Base-by-base conservation (phyloP, 2,888 invertebrate genomes). In the Acholoe squamosa region DNA sequence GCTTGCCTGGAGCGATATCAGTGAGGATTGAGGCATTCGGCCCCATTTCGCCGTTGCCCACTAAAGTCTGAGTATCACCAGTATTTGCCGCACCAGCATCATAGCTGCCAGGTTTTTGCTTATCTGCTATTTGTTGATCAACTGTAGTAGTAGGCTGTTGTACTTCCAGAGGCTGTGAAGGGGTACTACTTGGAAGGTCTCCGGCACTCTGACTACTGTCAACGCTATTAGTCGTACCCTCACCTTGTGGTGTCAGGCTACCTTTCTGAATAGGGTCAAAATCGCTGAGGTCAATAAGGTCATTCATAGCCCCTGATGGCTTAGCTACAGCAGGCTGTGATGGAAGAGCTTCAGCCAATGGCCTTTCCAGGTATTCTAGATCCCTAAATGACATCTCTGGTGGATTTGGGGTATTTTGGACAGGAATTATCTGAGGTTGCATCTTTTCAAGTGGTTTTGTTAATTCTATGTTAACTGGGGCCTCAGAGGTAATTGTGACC, bases 281-380 rank as follows among this genome's bases (percentile, higher is more conserved):
- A 12, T 54, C 86, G 25, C 86, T 86, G 1, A 86, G 86, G 56
- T 86, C 86, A 54, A 54, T 86, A 14, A 86, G 86, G 33, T 86
- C 86, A 80, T 3, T 43, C 16, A n/a, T 3, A 43, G 34, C 22
- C 0, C 25, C 71, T 7, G 28, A 33, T 28, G 25, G 16, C 25
- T 31, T 76, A 22, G 33, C 43, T 43, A 3, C 33, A 34, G 19
- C 5, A 14, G 33, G 80, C 25, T 76, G 25, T 5, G 25, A 28
- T 31, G 1, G 16, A 0, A 7, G 10, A 3, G 76, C 14, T 76
- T 14, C 76, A 25, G 61, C 5, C n/a, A 25, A 1, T 14, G 76
- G 16, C 31, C 25, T 25, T 31, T 25, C 28, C 76, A 76, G 31
- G 16, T 25, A 25, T 5, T 76, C 28, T 5, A 76, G 16, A 25